Evolutionary conservation across 2,113 vertebrate species (phyloP).

Genomic region (Taurulus bubalis): DNA sequence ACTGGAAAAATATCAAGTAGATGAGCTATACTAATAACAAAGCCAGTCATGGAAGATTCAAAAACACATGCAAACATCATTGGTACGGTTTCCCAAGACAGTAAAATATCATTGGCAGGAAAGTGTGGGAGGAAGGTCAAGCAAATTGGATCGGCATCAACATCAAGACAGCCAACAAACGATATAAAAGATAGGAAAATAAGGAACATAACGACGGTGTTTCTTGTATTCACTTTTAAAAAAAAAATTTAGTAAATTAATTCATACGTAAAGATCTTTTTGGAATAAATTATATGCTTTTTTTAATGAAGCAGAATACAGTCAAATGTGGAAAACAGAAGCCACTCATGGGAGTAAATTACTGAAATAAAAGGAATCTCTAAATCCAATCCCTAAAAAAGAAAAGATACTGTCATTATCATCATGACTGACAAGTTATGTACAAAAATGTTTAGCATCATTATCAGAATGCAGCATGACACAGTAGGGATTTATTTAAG

Average conservation of each 20-base stretch:
- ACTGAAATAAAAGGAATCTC: background rate
- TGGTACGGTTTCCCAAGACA: conserved; percentile 47
- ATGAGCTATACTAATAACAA: conserved; percentile 46
- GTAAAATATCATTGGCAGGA: conserved; percentile 66
- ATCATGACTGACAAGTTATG: background rate
- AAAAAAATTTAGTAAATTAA: background rate
- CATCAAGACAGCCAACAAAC: conserved; percentile 28
- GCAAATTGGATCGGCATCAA: conserved; percentile 55
- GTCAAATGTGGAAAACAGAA: conserved; percentile 23
- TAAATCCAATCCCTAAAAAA: background rate
- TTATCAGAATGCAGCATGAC: background rate
- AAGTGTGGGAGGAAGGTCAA: conserved; percentile 39
- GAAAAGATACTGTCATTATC: conserved; percentile 5
- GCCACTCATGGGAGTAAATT: background rate
- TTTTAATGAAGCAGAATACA: background rate
- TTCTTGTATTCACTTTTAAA: background rate
- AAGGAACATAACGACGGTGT: background rate
- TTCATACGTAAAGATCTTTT: conserved; percentile 3
- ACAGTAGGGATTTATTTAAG: background rate
- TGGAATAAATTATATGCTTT: background rate
- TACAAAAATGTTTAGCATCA: background rate
- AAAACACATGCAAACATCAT: conserved; percentile 60
- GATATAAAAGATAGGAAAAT: conserved; percentile 38
- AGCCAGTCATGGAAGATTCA: conserved; percentile 58
- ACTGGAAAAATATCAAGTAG: conserved; percentile 17